Conservation (phyloP, 1,140 invertebrate genomes). For the Homalodisca vitripennis region DNA sequence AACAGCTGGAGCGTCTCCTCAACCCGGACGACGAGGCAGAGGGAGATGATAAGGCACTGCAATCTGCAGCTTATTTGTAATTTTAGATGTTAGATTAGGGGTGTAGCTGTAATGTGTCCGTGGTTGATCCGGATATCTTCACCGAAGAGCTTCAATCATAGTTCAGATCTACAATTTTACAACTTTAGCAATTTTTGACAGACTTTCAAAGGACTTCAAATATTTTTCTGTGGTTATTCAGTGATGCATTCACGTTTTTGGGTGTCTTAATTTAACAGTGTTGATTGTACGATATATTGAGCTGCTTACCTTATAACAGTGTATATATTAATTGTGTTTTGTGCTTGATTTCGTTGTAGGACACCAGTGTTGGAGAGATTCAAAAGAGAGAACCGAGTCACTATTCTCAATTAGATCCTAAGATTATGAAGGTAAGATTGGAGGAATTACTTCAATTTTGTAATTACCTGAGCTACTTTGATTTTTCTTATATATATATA, state of each 20-base stretch:
- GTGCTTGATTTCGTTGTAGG: not conserved
- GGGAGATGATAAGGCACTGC: conserved; percentile 63
- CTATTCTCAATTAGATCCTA: conserved; percentile 81
- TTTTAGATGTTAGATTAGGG: conserved; percentile 12
- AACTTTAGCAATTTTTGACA: too few species aligned
- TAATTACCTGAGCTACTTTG: too few species aligned
- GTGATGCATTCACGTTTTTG: too few species aligned
- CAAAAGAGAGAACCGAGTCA: conserved; percentile 75
- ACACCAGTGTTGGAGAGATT: conserved; percentile 40
- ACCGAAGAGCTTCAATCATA: conserved; percentile 8
- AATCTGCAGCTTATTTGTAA: conserved; percentile 6
- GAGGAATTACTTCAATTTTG: too few species aligned
- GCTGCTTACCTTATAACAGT: too few species aligned
- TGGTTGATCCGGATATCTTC: conserved; percentile 2
- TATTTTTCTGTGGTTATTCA: not conserved
- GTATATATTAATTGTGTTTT: not conserved
- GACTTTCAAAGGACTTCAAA: too few species aligned
- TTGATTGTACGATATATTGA: too few species aligned
- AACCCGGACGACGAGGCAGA: conserved; percentile 52
- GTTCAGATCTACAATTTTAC: too few species aligned
- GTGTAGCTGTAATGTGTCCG: too few species aligned
- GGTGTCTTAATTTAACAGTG: too few species aligned
- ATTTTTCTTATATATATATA: too few species aligned
- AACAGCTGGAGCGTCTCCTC: conserved; percentile 67
- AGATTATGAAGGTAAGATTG: conserved; percentile 73